These are phyloP conservation scores for Acronicta leporina DNA, from an alignment of 2,888 invertebrate species.

Conservation along the genomic window DNA sequence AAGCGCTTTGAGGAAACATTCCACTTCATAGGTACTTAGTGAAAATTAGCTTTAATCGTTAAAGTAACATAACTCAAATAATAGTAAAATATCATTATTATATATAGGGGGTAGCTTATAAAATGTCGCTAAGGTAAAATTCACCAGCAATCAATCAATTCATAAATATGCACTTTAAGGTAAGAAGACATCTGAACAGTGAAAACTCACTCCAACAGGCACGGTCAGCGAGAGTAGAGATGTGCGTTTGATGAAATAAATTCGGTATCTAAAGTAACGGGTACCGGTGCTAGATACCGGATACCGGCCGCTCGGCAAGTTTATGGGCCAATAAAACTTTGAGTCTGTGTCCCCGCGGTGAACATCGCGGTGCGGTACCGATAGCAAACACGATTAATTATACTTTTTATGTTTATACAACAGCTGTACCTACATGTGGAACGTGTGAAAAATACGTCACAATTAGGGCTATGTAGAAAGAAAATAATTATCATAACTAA, in stretches of 20 bases:
- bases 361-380: conserved; percentile 67
- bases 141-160: no score
- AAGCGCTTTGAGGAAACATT: conserved; percentile 9
- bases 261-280: conserved; percentile 77
- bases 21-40: conserved; percentile 38
- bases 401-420: conserved; percentile 42
- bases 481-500: conserved; percentile 18
- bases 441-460: conserved; percentile 47
- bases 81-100: no score
- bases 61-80: neutral
- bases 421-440: conserved; percentile 28
- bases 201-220: conserved; percentile 15
- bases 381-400: conserved; percentile 59
- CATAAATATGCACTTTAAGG: no score
- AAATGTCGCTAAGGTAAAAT: neutral
- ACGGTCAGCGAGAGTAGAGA: conserved; percentile 57
- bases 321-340: conserved; percentile 81
- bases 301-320: conserved; percentile 72
- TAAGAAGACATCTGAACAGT: conserved; percentile 4
- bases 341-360: conserved; percentile 77
- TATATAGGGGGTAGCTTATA: no score
- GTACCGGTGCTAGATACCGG: conserved; percentile 69
- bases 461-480: conserved; percentile 21
- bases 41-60: conserved; percentile 15
- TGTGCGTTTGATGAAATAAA: conserved; percentile 72